Evolutionary conservation across 2,797 vertebrate species (phyloP), one percentile per base, ranked within the genome.

Genomic region (Phaenicophaeus curvirostris): DNA sequence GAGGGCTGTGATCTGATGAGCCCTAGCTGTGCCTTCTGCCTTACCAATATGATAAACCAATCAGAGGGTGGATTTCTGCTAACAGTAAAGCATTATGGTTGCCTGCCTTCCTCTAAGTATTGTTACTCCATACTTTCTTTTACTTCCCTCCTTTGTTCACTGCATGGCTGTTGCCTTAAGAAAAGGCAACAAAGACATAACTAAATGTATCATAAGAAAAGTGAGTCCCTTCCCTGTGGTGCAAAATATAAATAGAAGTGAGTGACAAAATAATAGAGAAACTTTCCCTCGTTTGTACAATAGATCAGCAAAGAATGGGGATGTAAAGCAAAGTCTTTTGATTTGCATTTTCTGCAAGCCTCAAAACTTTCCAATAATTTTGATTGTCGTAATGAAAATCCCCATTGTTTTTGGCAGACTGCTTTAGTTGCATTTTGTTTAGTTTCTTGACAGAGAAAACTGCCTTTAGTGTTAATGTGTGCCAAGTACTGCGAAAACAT

Each of bases 171-270:
- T 85, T 90, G 76, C 46, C 37, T 85, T 68, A 73, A 66, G 77
- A 87, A 90, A 85, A 68, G 9, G 35, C 54, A 72, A 62, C 23
- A 89, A 53, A 82, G 28, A 9, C 7, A 9, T 31, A 80, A 65
- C 35, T 69, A 62, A 67, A 65, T 76, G 10, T 61, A 74, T 37
- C 80, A 44, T 54, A 62, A 74, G 65, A 91, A 54, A 41, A 93
- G 25, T 42, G 65, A 18, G 23, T 92, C 90, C 51, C 23, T 91
- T 63, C 50, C 54, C 54, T 68, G 31, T 61, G n/a, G 46, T 83
- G 46, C 48, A 85, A 94, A 96, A 83, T 81, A 85, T 54, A 90
- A 89, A 95, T 83, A 96, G 62, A 63, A 79, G 8, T 2, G 20
- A 78, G 31, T 46, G 37, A 92, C 54, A 62, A 71, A 91, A 93